Evolutionary conservation across 2,797 vertebrate genomes (phyloP), one percentile per base, ranked within the genome.

Genomic region (Caiman crocodilus): DNA sequence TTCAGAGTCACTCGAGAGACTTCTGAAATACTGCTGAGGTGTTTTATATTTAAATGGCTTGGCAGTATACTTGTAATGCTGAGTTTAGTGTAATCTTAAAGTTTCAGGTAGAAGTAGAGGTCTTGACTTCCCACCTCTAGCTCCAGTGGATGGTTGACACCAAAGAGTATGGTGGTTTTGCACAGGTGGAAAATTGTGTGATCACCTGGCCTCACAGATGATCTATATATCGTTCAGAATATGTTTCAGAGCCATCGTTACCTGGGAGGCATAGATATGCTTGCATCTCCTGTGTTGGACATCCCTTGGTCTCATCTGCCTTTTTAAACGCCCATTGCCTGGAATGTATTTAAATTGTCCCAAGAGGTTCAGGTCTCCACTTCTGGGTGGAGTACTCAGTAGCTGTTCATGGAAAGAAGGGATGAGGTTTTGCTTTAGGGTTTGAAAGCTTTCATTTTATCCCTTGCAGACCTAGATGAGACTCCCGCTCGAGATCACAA

Each of bases 271-370:
- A 0, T 8, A 14, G 23, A 67, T 25, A 71, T 71, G 65, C 79
- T 79, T 84, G 65, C 3, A 0, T 65, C 92, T 89, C 90, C 94
- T 73, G 89, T 87, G 90, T 76, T 84, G 82, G 42, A 21, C 57
- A 87, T 93, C 76, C 21, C 28, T 85, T 35, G 84, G 69, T 78
- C 87, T 78, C 88, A 4, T 0, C 5, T 76, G 78, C 11, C 16
- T 78, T 87, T 88, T n/a, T 23, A 64, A 88, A 91, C 81, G 91
- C 59, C 88, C 93, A 60, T 82, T 67, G 63, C 71, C 23, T 28
- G 3, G 7, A 12, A 9, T 1, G 3, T 67, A 12, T 79, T n/a
- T 71, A 23, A 78, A 60, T n/a, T 71, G 64, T 63, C 57, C 80
- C 35, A 3, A 2, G 87, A 90, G 84, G 76, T 50, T n/a, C 0